Conservation (phyloP, 2,797 vertebrate species). For the Sebastes diaconus region DNA sequence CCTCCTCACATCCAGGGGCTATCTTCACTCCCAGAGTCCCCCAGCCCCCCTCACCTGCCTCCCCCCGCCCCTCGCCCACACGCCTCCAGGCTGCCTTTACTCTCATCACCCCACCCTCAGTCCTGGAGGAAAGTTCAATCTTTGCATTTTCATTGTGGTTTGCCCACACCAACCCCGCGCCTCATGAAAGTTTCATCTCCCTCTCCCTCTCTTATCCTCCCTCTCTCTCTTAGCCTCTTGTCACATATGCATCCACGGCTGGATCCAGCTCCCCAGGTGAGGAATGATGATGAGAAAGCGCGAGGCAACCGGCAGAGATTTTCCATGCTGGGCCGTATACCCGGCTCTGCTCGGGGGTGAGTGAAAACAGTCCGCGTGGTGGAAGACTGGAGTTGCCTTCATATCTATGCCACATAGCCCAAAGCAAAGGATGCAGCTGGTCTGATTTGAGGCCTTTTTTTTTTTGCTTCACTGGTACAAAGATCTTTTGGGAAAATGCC, state of each 20-base stretch:
- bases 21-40: constrained; percentile 30
- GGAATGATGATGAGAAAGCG: constrained; percentile 75
- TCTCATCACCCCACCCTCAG: constrained; percentile 55
- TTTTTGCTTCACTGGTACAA: constrained; percentile 46
- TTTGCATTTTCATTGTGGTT: constrained; percentile 77
- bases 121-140: constrained; percentile 75
- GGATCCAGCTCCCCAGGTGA: constrained; percentile 72
- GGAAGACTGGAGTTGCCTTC: constrained; percentile 31
- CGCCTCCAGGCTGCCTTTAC: constrained; percentile 50
- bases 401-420: constrained; percentile 56
- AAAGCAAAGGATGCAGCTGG: constrained; percentile 53
- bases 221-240: constrained; percentile 21
- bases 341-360: constrained; percentile 46
- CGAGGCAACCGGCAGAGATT: constrained; percentile 61
- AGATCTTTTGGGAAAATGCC: constrained; percentile 49
- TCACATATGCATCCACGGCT: constrained; percentile 54
- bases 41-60: constrained; percentile 3
- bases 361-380: constrained; percentile 50
- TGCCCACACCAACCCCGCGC: constrained; percentile 44
- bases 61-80: background rate
- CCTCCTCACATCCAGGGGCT: constrained; percentile 43
- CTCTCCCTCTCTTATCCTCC: background rate
- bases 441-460: constrained; percentile 44
- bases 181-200: constrained; percentile 78
- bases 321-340: constrained; percentile 47